A percentile compares a stretch with the other conserved stretches of the same genome.
phyloP scores from a whole-genome alignment of 2,888 invertebrate species.

The Dasypolia templi region DNA sequence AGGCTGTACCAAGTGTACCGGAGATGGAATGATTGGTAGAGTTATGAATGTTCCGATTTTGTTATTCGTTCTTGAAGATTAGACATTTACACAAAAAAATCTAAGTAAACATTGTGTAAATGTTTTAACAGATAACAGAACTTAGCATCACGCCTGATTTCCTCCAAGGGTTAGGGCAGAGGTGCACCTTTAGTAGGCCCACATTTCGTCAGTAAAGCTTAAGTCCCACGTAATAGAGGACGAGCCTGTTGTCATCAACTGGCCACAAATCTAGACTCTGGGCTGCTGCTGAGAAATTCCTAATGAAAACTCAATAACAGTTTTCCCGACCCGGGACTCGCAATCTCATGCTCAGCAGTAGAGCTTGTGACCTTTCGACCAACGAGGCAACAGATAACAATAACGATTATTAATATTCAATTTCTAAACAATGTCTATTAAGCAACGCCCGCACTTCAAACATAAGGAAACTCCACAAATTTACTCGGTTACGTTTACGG shows the following conservation, averaged over 20 bases:
- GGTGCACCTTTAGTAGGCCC: too few relatives aligned
- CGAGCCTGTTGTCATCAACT: too few relatives aligned
- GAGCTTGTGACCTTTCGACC: too few relatives aligned
- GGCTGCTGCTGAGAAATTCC: too few relatives aligned
- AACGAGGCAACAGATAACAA: neutral
- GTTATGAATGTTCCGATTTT: conserved; percentile 28
- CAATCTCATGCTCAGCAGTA: too few relatives aligned
- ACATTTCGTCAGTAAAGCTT: too few relatives aligned
- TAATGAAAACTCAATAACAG: too few relatives aligned
- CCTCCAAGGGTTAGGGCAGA: too few relatives aligned
- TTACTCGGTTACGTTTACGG: conserved; percentile 57
- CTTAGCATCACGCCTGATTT: too few relatives aligned
- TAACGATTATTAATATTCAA: conserved; percentile 43
- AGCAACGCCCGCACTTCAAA: conserved; percentile 42
- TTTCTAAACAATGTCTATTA: conserved; percentile 52
- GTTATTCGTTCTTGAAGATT: conserved; percentile 15
- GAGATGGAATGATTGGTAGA: conserved; percentile 36
- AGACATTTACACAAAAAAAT: neutral
- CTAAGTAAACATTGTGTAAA: neutral
- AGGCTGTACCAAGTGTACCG: conserved; percentile 17
- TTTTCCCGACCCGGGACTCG: too few relatives aligned
- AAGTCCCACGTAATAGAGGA: too few relatives aligned
- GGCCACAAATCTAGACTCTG: too few relatives aligned
- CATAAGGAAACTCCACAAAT: conserved; percentile 64
- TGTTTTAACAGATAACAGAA: neutral